A percentile compares a stretch with the other conserved stretches of the same genome.
Evolutionary conservation across 2,888 invertebrate genomes (phyloP).

Genomic region (Aspidiotus destructor): DNA sequence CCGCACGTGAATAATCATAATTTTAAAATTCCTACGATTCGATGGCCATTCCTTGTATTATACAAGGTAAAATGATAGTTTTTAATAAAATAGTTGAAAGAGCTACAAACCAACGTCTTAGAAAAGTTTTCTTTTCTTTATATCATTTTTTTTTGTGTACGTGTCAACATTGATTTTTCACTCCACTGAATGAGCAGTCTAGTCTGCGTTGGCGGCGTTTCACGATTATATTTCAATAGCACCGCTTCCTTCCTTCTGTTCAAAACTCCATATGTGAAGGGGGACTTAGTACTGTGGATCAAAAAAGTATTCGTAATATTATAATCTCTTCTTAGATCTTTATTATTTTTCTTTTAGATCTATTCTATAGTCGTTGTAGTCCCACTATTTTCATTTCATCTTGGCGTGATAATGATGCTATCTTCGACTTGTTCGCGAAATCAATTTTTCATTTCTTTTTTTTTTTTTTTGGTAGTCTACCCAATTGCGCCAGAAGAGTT

Average conservation of each 20-base stretch:
- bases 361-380: neutral
- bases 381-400: neutral
- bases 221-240: constrained; percentile 1
- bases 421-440: neutral
- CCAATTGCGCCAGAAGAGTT: no score
- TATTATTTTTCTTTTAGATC: neutral
- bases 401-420: neutral
- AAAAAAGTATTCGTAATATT: neutral
- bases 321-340: constrained; percentile 1
- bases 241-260: neutral
- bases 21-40: no score
- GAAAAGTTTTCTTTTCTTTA: neutral
- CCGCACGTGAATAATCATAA: no score
- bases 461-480: no score
- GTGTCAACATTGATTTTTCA: constrained; percentile 24
- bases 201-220: constrained; percentile 3
- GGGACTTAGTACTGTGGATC: no score
- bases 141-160: constrained; percentile 11
- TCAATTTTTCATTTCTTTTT: neutral
- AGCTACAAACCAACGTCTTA: neutral
- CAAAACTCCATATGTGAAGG: neutral
- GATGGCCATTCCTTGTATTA: no score
- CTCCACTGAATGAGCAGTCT: constrained; percentile 5
- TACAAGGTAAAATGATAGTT: constrained; percentile 5
- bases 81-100: neutral